Evolutionary conservation across 2,113 vertebrate species (phyloP).

Genomic region (Urocynchramus pylzowi): DNA sequence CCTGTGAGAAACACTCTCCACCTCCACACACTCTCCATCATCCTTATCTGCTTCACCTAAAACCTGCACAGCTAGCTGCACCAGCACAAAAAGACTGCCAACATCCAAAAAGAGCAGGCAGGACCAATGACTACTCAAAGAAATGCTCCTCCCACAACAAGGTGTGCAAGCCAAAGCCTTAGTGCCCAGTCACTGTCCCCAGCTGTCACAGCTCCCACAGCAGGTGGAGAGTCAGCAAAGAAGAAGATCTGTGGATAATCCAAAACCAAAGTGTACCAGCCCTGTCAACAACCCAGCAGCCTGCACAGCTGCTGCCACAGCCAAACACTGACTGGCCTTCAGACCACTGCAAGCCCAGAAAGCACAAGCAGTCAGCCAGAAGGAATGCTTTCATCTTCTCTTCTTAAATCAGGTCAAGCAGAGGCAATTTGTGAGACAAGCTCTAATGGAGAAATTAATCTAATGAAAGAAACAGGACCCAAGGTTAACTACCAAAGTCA

Average conservation of each 20-base stretch:
- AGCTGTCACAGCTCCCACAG: not conserved
- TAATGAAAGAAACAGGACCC: slow-evolving; percentile 9
- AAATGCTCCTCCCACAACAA: not conserved
- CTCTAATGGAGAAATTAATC: slow-evolving; percentile 9
- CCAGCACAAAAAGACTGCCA: not conserved
- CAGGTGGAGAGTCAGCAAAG: not conserved
- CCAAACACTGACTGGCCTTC: not conserved
- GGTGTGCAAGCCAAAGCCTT: not conserved
- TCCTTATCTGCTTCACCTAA: not conserved
- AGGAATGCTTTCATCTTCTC: not conserved
- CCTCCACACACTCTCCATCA: not conserved
- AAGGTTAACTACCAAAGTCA: slow-evolving; percentile 5
- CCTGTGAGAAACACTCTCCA: not conserved
- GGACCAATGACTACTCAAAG: not conserved
- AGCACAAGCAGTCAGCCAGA: not conserved
- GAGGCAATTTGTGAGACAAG: not conserved
- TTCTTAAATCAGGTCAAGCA: not conserved
- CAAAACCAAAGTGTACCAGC: not conserved
- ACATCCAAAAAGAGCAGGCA: not conserved
- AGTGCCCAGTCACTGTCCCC: not conserved
- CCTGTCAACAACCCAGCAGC: not conserved
- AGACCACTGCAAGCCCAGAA: not conserved
- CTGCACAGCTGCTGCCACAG: not conserved
- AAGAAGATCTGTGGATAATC: not conserved
- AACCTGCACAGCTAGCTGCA: not conserved